phyloP scores from a whole-genome alignment of 1,140 invertebrate genomes.

The Lycorma delicatula region DNA sequence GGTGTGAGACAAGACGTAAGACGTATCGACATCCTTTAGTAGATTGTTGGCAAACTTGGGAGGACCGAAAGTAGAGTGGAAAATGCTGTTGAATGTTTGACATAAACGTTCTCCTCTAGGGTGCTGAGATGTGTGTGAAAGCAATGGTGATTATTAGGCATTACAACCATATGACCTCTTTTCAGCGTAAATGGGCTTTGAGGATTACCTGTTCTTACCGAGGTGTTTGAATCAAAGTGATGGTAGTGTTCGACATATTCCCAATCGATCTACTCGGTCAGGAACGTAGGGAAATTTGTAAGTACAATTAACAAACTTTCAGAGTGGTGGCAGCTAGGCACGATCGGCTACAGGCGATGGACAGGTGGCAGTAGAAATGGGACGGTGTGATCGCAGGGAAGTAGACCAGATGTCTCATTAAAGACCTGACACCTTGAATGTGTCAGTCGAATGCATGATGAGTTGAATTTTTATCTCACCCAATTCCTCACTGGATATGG shows the following conservation, averaged over 20 bases:
- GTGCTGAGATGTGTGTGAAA: neutral
- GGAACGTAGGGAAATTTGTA: no score
- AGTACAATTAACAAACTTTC: no score
- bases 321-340: no score
- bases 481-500: no score
- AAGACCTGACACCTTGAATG: no score
- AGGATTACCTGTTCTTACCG: slow-evolving; percentile 23
- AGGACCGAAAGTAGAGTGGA: neutral
- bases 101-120: neutral
- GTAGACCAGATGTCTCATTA: no score
- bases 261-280: slow-evolving; percentile 27
- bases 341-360: no score
- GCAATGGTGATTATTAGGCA: neutral
- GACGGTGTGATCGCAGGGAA: no score
- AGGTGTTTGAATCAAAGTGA: slow-evolving; percentile 26
- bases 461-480: no score
- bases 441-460: no score
- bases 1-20: neutral
- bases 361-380: no score
- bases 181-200: neutral
- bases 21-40: neutral
- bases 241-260: slow-evolving; percentile 25
- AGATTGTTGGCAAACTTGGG: neutral
- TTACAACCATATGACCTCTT: neutral
- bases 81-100: neutral